These are phyloP conservation scores for Heteromormyrus szaboi DNA, from an alignment of 2,797 vertebrate species.

Conservation along the genomic window DNA sequence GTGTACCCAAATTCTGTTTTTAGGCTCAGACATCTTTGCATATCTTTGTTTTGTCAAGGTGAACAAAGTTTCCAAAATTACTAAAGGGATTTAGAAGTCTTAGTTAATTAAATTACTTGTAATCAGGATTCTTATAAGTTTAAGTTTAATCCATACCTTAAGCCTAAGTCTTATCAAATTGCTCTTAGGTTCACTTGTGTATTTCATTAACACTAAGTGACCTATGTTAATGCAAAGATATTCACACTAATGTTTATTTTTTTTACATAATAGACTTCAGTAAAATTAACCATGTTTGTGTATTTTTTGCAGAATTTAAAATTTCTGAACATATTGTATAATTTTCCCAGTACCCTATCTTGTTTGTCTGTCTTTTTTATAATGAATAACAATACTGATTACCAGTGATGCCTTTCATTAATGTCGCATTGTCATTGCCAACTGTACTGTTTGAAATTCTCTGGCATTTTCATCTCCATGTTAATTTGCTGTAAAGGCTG, in stretches of 20 bases:
- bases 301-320: not conserved
- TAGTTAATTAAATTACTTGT: not conserved
- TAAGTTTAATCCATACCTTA: not conserved
- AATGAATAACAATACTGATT: conserved; percentile 5
- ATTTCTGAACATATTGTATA: not conserved
- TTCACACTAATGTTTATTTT: not conserved
- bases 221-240: not conserved
- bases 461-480: not conserved
- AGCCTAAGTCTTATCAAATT: conserved; percentile 5
- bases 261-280: not conserved
- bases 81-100: not conserved
- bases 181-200: not conserved
- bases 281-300: not conserved
- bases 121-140: not conserved
- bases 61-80: not conserved
- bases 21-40: not conserved
- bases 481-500: conserved; percentile 11
- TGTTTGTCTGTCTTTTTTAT: not conserved
- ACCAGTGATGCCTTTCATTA: conserved; percentile 12
- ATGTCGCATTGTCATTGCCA: not conserved
- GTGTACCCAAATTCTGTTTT: not conserved
- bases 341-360: not conserved
- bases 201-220: not conserved
- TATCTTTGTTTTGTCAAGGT: not conserved
- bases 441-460: not conserved